These are phyloP conservation scores for roundworm (Caenorhabditis elegans) DNA, from an alignment of 1,140 invertebrate genomes.

Conservation along the genomic window WBcel235 BX284604.4:1400001-1400500, in stretches of 20 bases:
- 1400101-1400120: not conserved
- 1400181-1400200: not conserved
- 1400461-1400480: no score
- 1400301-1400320: no score
- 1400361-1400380: not conserved
- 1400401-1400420: not conserved
- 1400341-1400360: not conserved
- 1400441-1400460: no score
- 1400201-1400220: not conserved
- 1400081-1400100: not conserved
- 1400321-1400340: no score
- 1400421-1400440: not conserved
- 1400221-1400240: slow-evolving; percentile 7
- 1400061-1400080: not conserved
- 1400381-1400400: not conserved
- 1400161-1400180: not conserved
- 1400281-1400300: not conserved
- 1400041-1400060: no score
- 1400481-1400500: no score
- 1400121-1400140: slow-evolving; percentile 20
- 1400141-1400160: not conserved
- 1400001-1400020: not conserved
- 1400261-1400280: not conserved
- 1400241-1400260: not conserved
- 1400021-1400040: no score